These are phyloP conservation scores for Atopsyche davidsoni DNA, from an alignment of 1,140 invertebrate species.

Conservation along the genomic window DNA sequence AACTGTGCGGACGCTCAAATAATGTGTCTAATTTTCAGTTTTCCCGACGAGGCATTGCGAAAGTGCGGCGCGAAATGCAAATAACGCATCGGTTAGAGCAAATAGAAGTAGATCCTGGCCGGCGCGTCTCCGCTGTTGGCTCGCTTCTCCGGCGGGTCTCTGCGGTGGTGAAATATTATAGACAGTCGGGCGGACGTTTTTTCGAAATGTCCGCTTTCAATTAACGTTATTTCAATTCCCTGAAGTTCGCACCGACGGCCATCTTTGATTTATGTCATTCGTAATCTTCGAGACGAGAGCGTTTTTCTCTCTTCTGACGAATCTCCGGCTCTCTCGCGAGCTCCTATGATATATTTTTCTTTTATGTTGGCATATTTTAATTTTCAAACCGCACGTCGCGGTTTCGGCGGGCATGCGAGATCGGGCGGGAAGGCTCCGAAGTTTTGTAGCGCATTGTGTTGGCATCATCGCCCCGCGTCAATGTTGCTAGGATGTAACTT, in stretches of 20 bases:
- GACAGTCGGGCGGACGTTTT: not conserved
- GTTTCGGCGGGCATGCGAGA: conserved; percentile 23
- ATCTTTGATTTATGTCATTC: conserved; percentile 2
- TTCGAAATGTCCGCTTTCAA: not conserved
- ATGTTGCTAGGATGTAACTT: conserved; percentile 25
- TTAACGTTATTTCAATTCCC: conserved; percentile 2
- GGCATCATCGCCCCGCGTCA: conserved; percentile 12
- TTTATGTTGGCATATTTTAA: conserved; percentile 31
- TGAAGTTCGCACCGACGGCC: not conserved
- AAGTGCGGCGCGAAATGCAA: conserved; percentile 24
- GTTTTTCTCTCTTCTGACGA: too few relatives aligned
- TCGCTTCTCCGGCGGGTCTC: not conserved
- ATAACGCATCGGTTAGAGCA: conserved; percentile 15
- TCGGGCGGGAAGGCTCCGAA: not conserved
- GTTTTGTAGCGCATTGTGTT: conserved; percentile 29
- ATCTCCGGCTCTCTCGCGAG: conserved; percentile 11
- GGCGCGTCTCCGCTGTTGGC: not conserved
- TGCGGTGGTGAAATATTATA: not conserved
- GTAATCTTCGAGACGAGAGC: not conserved
- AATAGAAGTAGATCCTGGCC: conserved; percentile 7
- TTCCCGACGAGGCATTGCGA: conserved; percentile 17
- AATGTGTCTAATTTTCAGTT: conserved; percentile 30
- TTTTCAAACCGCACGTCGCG: conserved; percentile 30
- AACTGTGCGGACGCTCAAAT: conserved; percentile 12
- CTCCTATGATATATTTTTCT: conserved; percentile 28